phyloP scores from a whole-genome alignment of 2,113 vertebrate species.

The Otolemur garnettii region DNA sequence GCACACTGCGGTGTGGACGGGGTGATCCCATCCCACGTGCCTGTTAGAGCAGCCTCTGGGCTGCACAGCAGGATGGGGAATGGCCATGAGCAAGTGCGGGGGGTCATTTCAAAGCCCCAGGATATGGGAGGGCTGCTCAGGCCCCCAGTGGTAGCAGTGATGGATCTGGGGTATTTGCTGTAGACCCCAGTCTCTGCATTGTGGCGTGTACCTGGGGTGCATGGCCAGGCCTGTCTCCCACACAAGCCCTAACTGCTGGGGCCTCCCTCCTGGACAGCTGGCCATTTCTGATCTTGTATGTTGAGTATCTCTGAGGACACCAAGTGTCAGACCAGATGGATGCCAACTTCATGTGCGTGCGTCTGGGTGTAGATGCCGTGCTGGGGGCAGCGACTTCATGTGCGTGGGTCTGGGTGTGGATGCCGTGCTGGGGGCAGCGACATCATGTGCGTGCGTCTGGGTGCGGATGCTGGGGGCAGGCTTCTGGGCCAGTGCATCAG shows the following conservation, averaged over 20 bases:
- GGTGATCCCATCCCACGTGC: not conserved
- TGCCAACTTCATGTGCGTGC: fast-evolving
- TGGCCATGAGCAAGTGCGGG: fast-evolving
- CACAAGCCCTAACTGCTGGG: fast-evolving
- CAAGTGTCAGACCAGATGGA: fast-evolving
- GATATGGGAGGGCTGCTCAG: fast-evolving
- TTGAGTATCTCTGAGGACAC: not conserved
- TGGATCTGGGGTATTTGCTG: too few species aligned
- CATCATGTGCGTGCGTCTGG: too few species aligned
- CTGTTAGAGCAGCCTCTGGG: not conserved
- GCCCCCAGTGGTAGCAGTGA: too few species aligned
- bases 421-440: too few species aligned
- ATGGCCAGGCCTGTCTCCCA: not conserved
- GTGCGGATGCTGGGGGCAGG: not conserved
- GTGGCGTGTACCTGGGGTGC: fast-evolving
- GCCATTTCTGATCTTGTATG: fast-evolving
- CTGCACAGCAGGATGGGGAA: not conserved
- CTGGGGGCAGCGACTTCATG: too few species aligned
- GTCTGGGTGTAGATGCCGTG: too few species aligned
- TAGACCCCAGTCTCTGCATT: not conserved
- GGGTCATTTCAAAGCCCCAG: not conserved
- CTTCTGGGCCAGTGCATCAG: fast-evolving
- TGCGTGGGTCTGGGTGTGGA: too few species aligned
- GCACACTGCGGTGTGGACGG: fast-evolving
- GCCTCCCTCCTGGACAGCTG: fast-evolving